A percentile compares a stretch with the other conserved stretches of the same genome.
Conservation (phyloP, 2,797 vertebrate genomes). For the Tenualosa ilisha region DNA sequence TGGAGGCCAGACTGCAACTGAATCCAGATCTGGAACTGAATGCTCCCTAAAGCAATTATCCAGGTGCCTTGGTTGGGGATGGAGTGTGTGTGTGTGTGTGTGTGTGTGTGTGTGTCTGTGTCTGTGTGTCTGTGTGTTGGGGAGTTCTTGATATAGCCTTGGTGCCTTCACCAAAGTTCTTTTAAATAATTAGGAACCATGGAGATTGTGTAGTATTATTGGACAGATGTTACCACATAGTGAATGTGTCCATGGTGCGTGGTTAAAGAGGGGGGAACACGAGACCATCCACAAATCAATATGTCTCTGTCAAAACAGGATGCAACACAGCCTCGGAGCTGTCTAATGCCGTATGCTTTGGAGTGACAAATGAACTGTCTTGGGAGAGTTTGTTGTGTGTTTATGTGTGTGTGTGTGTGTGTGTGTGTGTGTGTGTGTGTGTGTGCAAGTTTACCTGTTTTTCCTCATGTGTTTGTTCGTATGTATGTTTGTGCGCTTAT, state of each 20-base stretch:
- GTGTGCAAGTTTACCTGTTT: neutral
- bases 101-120: conserved; percentile 21
- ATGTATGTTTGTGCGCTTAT: neutral
- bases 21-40: neutral
- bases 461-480: neutral
- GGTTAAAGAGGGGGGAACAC: conserved; percentile 3
- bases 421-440: neutral
- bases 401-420: neutral
- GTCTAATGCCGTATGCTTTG: conserved; percentile 11
- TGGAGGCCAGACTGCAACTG: conserved; percentile 17
- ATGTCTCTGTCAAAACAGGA: conserved; percentile 14
- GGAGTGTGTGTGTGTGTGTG: neutral
- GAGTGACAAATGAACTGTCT: conserved; percentile 23
- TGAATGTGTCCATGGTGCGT: neutral
- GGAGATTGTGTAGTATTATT: neutral
- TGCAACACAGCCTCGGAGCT: neutral
- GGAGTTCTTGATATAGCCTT: neutral
- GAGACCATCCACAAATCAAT: neutral
- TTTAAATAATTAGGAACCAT: neutral
- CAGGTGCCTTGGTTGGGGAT: conserved; percentile 1
- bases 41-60: neutral
- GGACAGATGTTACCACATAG: neutral
- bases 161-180: neutral
- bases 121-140: conserved; percentile 10
- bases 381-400: neutral